Base-by-base conservation (phyloP, 2,888 invertebrate species). In the Apamea crenata region DNA sequence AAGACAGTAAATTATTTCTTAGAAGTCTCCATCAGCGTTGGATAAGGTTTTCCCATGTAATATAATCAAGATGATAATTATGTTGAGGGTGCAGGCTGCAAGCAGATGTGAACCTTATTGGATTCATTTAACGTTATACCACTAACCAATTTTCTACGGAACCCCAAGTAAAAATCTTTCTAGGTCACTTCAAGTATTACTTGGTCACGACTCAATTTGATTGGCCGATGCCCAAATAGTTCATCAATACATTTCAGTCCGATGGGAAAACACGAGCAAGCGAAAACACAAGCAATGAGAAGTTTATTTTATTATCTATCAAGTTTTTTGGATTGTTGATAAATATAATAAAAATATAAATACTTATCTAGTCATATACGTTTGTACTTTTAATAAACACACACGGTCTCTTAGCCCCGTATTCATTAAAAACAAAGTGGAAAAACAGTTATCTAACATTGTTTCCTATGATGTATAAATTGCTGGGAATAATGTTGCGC, bases 151-250 rank as follows among this genome's bases (percentile, higher is more conserved):
- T 47, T 63, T 25, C 16, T 18, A 80, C 59, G 32, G 32, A 63
- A 56, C 12, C 50, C 25, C 47, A 53, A 76, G 63, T 74, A 76
- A 82, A 80, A 79, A 47, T 74, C 72, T 70, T 71, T 78, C 29
- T 70, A 77, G 74, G 69, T 74, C 70, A 79, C 61, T 85, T 78
- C 36, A 69, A 79, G 65, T 82, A 78, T 74, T 69, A 72, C 73
- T 77, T 82, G 66, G 77, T 76, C 67, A 83, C 77, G 67, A 71
- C 78, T 61, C 73, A 73, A 74, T 90, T 88, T 88, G 81, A 88
- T 84, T 90, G 83, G 90, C 80, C n/a, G 61, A 50, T 66, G 76
- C 61, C 87, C 90, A 90, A 90, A 88, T 83, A 88, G 90, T 84
- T 90, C 76, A 88, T 76, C 87, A 81, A 83, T 90, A 83, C 74